Conservation (phyloP, 2,888 invertebrate species). For the Lottia scabra region DNA sequence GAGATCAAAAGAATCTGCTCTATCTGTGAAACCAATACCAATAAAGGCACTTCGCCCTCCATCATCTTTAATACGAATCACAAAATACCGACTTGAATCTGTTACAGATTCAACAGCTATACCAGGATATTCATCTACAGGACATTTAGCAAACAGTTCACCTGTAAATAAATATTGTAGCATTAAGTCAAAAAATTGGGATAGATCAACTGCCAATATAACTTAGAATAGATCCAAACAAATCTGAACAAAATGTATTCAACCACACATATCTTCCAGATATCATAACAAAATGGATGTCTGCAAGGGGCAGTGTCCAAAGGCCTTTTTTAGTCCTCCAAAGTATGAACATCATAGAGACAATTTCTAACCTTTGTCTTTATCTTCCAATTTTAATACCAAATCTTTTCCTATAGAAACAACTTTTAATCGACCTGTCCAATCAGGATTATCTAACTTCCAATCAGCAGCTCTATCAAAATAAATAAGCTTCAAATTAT, state of each 20-base stretch:
- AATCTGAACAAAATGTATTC: too few species aligned
- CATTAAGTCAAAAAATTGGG: neutral
- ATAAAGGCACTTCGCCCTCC: slow-evolving; percentile 88
- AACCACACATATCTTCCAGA: too few species aligned
- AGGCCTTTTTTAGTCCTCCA: too few species aligned
- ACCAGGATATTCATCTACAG: slow-evolving; percentile 95
- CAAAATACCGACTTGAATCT: slow-evolving; percentile 98
- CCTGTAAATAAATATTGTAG: slow-evolving; percentile 64
- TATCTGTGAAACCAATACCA: slow-evolving; percentile 96
- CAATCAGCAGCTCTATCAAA: slow-evolving; percentile 93
- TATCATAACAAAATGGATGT: too few species aligned
- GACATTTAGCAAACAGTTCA: slow-evolving; percentile 94
- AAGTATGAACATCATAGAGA: too few species aligned
- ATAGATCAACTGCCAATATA: neutral
- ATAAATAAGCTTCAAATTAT: neutral
- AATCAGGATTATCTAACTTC: slow-evolving; percentile 97
- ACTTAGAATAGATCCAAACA: too few species aligned
- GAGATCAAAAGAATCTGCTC: slow-evolving; percentile 98
- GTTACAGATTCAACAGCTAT: slow-evolving; percentile 94
- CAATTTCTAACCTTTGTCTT: slow-evolving; percentile 77
- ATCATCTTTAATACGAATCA: slow-evolving; percentile 93
- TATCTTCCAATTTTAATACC: slow-evolving; percentile 95
- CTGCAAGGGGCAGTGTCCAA: too few species aligned
- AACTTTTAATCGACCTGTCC: slow-evolving; percentile 96
- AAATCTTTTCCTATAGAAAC: slow-evolving; percentile 89